Evolutionary conservation across 2,113 vertebrate genomes (phyloP), one percentile per base, ranked within the genome.

Genomic region (Sterna hirundo): DNA sequence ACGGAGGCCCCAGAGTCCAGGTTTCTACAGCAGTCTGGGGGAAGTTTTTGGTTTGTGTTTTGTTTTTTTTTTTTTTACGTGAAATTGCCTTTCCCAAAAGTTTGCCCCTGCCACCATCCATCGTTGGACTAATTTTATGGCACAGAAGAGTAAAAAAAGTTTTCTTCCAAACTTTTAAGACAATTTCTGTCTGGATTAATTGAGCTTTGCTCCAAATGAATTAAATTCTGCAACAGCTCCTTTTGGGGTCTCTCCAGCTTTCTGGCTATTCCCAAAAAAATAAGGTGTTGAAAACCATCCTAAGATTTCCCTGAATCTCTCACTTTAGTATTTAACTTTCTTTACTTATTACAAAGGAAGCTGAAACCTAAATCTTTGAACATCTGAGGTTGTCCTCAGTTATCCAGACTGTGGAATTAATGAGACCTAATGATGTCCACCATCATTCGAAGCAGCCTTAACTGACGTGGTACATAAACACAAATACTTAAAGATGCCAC

Each of bases 381-480:
- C 2, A 6, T 13, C 1, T 38, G 16, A 58, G 2, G 4, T 15
- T 80, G 26, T 42, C 17, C n/a, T 71, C 6, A 1, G 5, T 71
- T 54, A 62, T 15, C 5, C 14, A 38, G 26, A 17, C 26, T 40
- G 4, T 6, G 7, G 25, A 71, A 1, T 44, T 27, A 34, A 22
- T 60, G n/a, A 72, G 6, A 82, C 10, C 7, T 64, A 36, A 36
- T 32, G 8, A 4, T 19, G 30, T 15, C 17, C 46, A 83, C 10
- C 4, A 0, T 30, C 9, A 32, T 54, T 44, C 25, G 27, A 52
- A 91, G 16, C 8, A 69, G 14, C 10, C 51, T 88, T n/a, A 69
- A 40, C 4, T 38, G 40, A 71, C 6, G 12, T 52, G 13, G 19
- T 14, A 32, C 9, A 22, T 30, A 69, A 88, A 38, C 5, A 85